Conservation (phyloP, 37 sponge, comb jelly and placozoan genomes). For the Beroe forskalii region DNA sequence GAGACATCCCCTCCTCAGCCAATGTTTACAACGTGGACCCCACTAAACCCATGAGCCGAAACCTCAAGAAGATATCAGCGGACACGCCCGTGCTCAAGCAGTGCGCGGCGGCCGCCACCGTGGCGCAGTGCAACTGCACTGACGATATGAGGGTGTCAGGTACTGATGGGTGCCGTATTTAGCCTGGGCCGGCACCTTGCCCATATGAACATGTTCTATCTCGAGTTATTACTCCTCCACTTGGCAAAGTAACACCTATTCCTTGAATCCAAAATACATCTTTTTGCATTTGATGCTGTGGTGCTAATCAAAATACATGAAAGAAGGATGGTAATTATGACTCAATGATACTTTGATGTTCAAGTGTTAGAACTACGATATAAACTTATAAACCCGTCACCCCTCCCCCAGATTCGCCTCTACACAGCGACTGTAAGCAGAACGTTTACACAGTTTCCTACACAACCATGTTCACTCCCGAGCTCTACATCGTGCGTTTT, state of each 20-base stretch:
- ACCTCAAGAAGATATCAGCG: not conserved
- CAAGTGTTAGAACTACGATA: too few relatives aligned
- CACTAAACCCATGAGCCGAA: not conserved
- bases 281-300: too few relatives aligned
- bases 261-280: too few relatives aligned
- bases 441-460: slow-evolving; percentile 36
- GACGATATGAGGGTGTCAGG: slow-evolving; percentile 45
- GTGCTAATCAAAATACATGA: too few relatives aligned
- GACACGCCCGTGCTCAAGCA: not conserved
- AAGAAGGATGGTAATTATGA: too few relatives aligned
- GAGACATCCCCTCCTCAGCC: not conserved
- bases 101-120: not conserved
- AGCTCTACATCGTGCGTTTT: not conserved
- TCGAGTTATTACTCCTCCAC: too few relatives aligned
- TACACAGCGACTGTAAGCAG: slow-evolving; percentile 30
- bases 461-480: slow-evolving; percentile 3
- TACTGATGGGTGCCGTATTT: too few relatives aligned
- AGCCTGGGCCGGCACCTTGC: too few relatives aligned
- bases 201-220: too few relatives aligned
- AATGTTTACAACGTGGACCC: slow-evolving; percentile 61
- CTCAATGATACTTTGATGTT: too few relatives aligned
- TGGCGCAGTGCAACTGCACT: not conserved
- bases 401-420: not conserved
- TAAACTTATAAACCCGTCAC: too few relatives aligned
- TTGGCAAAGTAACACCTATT: too few relatives aligned